Conservation (phyloP, 2,888 invertebrate species). For the Baronia brevicornis region DNA sequence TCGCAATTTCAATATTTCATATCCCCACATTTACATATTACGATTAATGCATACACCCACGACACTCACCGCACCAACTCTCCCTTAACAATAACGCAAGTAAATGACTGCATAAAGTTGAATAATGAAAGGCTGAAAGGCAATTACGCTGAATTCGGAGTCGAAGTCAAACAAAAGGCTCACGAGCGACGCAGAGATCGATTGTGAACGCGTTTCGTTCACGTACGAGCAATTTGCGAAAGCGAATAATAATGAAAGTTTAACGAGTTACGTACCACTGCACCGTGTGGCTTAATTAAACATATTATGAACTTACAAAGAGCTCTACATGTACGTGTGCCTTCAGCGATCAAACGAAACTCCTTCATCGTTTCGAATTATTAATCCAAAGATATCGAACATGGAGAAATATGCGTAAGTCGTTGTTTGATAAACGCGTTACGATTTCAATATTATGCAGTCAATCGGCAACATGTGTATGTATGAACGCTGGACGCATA, state of each 20-base stretch:
- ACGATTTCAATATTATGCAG: constrained; percentile 35
- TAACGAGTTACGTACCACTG: constrained; percentile 61
- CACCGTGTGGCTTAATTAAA: constrained; percentile 58
- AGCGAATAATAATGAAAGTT: constrained; percentile 71
- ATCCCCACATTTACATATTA: constrained; percentile 68
- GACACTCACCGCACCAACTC: constrained; percentile 60
- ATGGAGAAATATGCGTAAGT: not conserved
- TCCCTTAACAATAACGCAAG: constrained; percentile 72
- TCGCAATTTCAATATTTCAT: constrained; percentile 68
- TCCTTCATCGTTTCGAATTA: constrained; percentile 31
- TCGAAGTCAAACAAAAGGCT: constrained; percentile 72
- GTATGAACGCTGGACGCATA: constrained; percentile 42
- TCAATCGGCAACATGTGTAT: constrained; percentile 32
- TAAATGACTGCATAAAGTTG: constrained; percentile 74
- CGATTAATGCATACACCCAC: constrained; percentile 74
- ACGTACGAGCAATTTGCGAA: constrained; percentile 70
- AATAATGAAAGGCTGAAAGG: constrained; percentile 75
- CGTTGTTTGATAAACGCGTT: constrained; percentile 22
- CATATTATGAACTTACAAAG: constrained; percentile 56
- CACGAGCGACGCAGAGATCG: constrained; percentile 59
- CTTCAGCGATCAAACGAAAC: constrained; percentile 19
- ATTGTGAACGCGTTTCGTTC: constrained; percentile 68
- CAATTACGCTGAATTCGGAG: constrained; percentile 74
- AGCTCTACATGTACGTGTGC: constrained; percentile 23
- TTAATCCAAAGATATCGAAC: constrained; percentile 24